Base-by-base conservation (phyloP, 1,140 invertebrate species). In the Drosophila dunni region DNA sequence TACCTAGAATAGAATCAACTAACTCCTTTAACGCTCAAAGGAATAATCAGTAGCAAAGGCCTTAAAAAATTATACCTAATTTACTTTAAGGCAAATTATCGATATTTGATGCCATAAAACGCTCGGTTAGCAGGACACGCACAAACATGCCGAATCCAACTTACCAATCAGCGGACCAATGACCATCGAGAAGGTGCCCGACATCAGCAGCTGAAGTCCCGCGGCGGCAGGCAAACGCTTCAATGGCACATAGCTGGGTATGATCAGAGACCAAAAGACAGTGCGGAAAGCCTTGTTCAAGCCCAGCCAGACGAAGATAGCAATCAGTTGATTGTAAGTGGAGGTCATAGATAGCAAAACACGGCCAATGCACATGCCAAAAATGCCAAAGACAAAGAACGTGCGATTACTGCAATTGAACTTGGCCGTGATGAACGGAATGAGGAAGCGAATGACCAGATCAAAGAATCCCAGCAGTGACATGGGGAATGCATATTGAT, bases 361-460 rank as follows among this genome's bases (percentile, higher is more conserved):
- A 93, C 95, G 94, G 34, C 94, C 94, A 40, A 94, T 82, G 4
- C 95, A 94, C 91, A 96, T 94, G 33, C 94, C 92, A 33, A 94
- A 68, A 0, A 96, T 94, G 76, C 91, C 95, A 94, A 94, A 89
- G 11, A 96, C 92, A 74, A 95, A 96, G 91, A 96, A 95, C 0
- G 94, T 93, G 73, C 94, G 94, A 50, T 96, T 94, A 51, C 95
- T 93, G 78, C 94, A 94, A 15, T 93, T 94, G 7, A 95, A 93
- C 81, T 93, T 94, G 42, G 94, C 93, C 3, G 94, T 94, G 15
- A 95, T 92, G 58, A 95, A 93, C 5, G 95, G 94, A n/a, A 95
- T 93, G 5, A 94, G 93, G 83, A 95, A 94, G 73, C 95, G 92
- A 3, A 95, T 93, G 38, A 93, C 81, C 53, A 95, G 92, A 91